Evolutionary conservation across 2,888 invertebrate species (phyloP), one percentile per base, ranked within the genome.

Genomic region (Megastigmus dorsalis): DNA sequence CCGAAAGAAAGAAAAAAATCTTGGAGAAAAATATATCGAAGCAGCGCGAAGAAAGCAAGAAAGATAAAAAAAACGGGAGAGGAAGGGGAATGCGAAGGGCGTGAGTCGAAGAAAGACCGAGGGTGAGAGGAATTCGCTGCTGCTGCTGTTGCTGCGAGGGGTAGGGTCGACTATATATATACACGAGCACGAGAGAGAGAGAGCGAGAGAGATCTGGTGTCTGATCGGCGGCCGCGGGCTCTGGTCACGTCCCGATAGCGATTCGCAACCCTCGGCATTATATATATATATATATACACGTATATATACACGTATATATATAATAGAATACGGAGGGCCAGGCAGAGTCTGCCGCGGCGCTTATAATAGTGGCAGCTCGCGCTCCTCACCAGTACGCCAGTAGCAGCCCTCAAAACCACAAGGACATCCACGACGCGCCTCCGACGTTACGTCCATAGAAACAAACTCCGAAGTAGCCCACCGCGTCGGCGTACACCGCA

Each of bases 211-310:
- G 41, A 26, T 7, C 59, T 36, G 41, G 75, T 71, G 77, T 67
- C 76, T 79, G 80, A 80, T 80, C 80, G 76, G 79, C 73, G 74
- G 71, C 65, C 72, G 73, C 78, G 77, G 67, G 74, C 75, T 67
- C 71, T 67, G 77, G 80, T 80, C 77, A 79, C 79, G 79, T 79
- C 60, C 75, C 75, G 75, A 75, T 75, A 75, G 68, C 63, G 38
- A 75, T 75, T 75, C 70, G 75, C 75, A 67, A 67, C 70, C 65
- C 55, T 52, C 66, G 20, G 60, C n/a, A n/a, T n/a, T n/a, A n/a
- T n/a, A n/a, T n/a, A n/a, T n/a, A n/a, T n/a, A n/a, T n/a, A n/a
- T n/a, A n/a, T n/a, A n/a, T n/a, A n/a, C n/a, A n/a, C n/a, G n/a
- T n/a, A n/a, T n/a, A n/a, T n/a, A n/a, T n/a, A n/a, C n/a, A n/a